Evolutionary conservation across 2,113 vertebrate species (phyloP).

Genomic region (Bagarius yarrelli): DNA sequence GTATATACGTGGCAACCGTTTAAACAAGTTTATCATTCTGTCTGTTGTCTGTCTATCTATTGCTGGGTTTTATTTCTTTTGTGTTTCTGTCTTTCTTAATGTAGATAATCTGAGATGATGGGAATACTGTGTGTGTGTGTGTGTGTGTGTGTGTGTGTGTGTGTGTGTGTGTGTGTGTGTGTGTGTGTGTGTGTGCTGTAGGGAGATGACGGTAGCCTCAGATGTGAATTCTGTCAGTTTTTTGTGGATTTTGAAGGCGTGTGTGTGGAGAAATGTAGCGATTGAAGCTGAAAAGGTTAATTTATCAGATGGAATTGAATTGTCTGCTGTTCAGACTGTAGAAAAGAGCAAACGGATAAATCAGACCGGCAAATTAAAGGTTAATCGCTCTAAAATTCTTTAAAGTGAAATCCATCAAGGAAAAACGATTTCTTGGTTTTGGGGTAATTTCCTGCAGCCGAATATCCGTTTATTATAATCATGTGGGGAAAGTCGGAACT

Average conservation of each 20-base stretch:
- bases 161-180: too few relatives aligned
- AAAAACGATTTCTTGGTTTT: too few relatives aligned
- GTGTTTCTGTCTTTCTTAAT: background rate
- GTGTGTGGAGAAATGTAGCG: background rate
- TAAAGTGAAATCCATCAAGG: background rate
- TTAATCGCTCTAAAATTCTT: background rate
- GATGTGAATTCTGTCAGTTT: background rate
- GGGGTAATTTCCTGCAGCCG: too few relatives aligned
- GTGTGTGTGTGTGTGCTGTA: too few relatives aligned
- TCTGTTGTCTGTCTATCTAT: too few relatives aligned
- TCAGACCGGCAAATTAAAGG: background rate
- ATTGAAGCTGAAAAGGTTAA: constrained; percentile 21
- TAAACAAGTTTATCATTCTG: too few relatives aligned
- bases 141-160: too few relatives aligned
- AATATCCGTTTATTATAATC: too few relatives aligned
- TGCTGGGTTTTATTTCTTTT: too few relatives aligned
- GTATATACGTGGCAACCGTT: too few relatives aligned
- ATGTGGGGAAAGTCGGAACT: too few relatives aligned
- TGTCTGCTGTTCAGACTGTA: background rate
- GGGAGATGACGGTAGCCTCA: too few relatives aligned
- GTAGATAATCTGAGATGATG: background rate
- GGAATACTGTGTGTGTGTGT: background rate
- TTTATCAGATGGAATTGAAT: constrained; percentile 20
- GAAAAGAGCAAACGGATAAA: constrained; percentile 13
- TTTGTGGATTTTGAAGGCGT: background rate